Evolutionary conservation across 1,140 invertebrate species (phyloP).

Genomic region (Drosophila malerkotliana): DNA sequence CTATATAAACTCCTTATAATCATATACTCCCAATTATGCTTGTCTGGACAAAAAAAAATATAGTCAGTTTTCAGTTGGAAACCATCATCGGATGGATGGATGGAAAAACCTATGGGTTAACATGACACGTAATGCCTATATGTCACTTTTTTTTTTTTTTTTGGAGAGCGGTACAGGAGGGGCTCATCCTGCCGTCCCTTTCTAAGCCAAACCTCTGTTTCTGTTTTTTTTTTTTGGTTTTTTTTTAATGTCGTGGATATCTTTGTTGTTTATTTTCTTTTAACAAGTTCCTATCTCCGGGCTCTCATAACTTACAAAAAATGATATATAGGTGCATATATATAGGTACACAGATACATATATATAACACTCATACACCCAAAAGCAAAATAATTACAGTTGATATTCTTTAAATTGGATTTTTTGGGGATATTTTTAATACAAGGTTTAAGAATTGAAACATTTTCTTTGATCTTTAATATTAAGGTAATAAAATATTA

Average conservation of each 20-base stretch:
- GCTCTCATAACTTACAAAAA: conserved; percentile 23
- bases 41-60: not conserved
- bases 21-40: not conserved
- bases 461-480: no score
- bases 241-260: conserved; percentile 34
- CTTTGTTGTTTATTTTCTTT: conserved; percentile 62
- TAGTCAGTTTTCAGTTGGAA: not conserved
- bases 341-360: not conserved
- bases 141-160: conserved; percentile 1
- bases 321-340: conserved; percentile 1
- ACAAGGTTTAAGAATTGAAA: not conserved
- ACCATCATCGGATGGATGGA: not conserved
- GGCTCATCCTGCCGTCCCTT: conserved; percentile 22
- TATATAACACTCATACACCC: not conserved
- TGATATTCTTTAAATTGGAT: not conserved
- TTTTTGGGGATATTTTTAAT: not conserved
- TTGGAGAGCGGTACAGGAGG: not conserved
- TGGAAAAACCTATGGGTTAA: conserved; percentile 2
- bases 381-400: not conserved
- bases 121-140: conserved; percentile 21
- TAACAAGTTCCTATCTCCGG: conserved; percentile 68
- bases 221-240: no score
- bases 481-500: no score
- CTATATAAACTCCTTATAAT: conserved; percentile 4
- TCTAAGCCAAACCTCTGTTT: conserved; percentile 30